Evolutionary conservation across 1,140 invertebrate species (phyloP).

Genomic region (Nasonia giraulti): DNA sequence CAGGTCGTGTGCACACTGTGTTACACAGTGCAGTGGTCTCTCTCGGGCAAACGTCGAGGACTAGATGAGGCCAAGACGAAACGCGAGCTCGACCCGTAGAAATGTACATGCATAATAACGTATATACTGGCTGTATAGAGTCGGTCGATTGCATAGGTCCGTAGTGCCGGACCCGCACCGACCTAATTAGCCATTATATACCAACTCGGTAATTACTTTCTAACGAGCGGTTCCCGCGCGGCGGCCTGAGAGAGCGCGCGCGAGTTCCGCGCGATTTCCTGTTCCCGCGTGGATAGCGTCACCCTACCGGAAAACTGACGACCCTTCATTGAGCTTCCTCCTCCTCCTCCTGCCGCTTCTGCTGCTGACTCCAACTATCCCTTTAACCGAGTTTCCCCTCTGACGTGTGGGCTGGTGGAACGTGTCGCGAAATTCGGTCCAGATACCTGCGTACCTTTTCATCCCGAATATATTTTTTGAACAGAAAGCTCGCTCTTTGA

Average conservation of each 20-base stretch:
- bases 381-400: not conserved
- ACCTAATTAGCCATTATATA: conserved; percentile 54
- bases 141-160: conserved; percentile 56
- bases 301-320: conserved; percentile 36
- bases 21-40: too few species aligned
- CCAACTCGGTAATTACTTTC: conserved; percentile 57
- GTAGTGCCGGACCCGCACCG: conserved; percentile 42
- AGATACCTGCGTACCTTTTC: not conserved
- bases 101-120: not conserved
- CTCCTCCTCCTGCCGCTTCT: too few species aligned
- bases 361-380: not conserved
- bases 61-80: not conserved
- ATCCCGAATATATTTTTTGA: not conserved
- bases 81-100: conserved; percentile 18
- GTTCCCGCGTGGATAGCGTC: conserved; percentile 32
- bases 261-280: conserved; percentile 40
- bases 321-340: conserved; percentile 15
- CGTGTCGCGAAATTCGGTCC: not conserved
- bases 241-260: not conserved
- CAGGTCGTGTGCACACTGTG: too few species aligned
- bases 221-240: conserved; percentile 47
- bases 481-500: not conserved
- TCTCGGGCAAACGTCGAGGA: too few species aligned
- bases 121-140: conserved; percentile 20
- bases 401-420: not conserved